Evolutionary conservation across 2,797 vertebrate species (phyloP).

Genomic region (Myripristis jacobus): DNA sequence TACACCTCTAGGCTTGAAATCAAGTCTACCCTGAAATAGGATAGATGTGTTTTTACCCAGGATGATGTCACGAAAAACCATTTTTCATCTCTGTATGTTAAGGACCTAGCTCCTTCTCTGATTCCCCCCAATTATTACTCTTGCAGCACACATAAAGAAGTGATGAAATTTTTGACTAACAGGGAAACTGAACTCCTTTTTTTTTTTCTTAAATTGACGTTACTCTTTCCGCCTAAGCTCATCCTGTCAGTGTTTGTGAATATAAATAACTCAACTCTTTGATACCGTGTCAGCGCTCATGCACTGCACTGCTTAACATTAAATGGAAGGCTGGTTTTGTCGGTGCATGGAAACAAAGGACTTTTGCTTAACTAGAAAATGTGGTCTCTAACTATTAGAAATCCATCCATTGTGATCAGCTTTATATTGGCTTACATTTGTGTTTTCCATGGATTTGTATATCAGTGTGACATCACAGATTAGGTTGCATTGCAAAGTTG

Average conservation of each 20-base stretch:
- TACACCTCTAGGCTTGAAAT: constrained; percentile 43
- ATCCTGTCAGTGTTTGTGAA: background rate
- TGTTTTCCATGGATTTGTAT: background rate
- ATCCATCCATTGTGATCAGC: background rate
- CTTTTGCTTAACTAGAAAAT: background rate
- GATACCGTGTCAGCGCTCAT: background rate
- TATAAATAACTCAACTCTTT: no score
- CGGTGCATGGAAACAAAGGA: background rate
- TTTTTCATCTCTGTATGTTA: background rate
- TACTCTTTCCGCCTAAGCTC: background rate
- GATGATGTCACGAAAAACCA: constrained; percentile 45
- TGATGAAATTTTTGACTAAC: background rate
- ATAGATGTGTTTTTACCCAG: constrained; percentile 5
- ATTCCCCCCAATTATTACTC: background rate
- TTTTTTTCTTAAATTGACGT: background rate
- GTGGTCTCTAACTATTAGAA: background rate
- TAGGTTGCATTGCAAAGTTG: background rate
- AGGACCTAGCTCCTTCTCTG: background rate
- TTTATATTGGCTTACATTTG: background rate
- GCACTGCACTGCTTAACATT: background rate
- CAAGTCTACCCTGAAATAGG: constrained; percentile 5
- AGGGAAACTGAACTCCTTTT: background rate
- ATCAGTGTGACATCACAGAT: background rate
- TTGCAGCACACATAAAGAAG: background rate
- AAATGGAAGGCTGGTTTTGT: background rate